Percentiles rank a stretch among this genome's conserved stretches.
phyloP scores from a whole-genome alignment of 1,140 invertebrate genomes.

The Polypedilum pembai region DNA sequence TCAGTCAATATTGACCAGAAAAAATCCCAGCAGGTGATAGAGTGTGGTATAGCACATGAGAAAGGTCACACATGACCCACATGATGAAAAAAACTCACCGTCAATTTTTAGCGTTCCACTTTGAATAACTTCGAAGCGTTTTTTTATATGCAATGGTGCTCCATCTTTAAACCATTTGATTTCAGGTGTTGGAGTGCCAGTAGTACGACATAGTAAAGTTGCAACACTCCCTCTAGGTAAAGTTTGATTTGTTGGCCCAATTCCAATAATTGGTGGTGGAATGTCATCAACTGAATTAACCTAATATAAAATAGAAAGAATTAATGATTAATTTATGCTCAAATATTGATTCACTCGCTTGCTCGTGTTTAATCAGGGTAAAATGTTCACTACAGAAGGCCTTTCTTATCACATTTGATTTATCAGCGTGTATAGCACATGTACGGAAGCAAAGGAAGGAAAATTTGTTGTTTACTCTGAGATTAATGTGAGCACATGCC shows the following conservation, averaged over 20 bases:
- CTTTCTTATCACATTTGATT: slow-evolving; percentile 6
- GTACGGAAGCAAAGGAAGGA: neutral
- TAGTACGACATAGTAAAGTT: slow-evolving; percentile 72
- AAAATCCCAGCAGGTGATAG: neutral
- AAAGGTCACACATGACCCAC: neutral
- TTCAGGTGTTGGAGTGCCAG: slow-evolving; percentile 58
- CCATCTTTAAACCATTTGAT: slow-evolving; percentile 80
- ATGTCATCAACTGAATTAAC: slow-evolving; percentile 67
- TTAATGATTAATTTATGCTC: slow-evolving; percentile 7
- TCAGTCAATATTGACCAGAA: neutral
- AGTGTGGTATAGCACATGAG: neutral
- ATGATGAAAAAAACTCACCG: slow-evolving; percentile 47
- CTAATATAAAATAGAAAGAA: slow-evolving; percentile 40
- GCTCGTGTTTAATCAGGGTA: neutral
- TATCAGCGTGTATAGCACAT: too few relatives aligned
- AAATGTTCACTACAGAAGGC: neutral
- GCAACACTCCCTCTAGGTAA: slow-evolving; percentile 70
- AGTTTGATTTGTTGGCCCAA: slow-evolving; percentile 87
- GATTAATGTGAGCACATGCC: neutral
- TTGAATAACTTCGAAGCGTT: slow-evolving; percentile 40
- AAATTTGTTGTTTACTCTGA: neutral
- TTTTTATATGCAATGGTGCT: slow-evolving; percentile 40
- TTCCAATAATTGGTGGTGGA: slow-evolving; percentile 82
- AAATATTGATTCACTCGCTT: slow-evolving; percentile 4
- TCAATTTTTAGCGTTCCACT: slow-evolving; percentile 71